Conservation (phyloP, 1,140 invertebrate species). For the Sitobion miscanthi region DNA sequence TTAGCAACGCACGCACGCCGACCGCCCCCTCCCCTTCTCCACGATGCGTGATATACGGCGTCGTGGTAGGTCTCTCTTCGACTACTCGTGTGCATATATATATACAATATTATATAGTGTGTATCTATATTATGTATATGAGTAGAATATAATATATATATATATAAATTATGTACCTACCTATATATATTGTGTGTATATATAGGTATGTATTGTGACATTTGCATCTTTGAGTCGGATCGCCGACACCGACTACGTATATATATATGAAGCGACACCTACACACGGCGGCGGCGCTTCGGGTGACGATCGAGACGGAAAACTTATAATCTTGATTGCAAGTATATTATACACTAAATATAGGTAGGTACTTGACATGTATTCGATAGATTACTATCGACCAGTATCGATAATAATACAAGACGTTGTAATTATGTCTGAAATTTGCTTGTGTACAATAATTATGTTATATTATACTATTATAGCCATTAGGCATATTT, state of each 20-base stretch:
- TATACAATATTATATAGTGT: not conserved
- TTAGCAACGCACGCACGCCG: slow-evolving; percentile 53
- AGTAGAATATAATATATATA: not conserved
- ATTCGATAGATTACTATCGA: not conserved
- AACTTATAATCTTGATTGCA: not conserved
- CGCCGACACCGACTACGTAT: not conserved
- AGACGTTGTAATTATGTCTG: not conserved
- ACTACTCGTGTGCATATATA: not conserved
- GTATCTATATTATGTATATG: not conserved
- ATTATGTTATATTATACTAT: too few relatives aligned
- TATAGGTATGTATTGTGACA: not conserved
- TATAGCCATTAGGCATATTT: not conserved
- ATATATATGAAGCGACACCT: slow-evolving; percentile 24
- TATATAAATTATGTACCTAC: not conserved
- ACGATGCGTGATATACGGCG: not conserved
- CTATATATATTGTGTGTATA: not conserved
- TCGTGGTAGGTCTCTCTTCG: slow-evolving; percentile 21
- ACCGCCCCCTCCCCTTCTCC: not conserved
- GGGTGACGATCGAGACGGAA: not conserved
- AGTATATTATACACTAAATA: not conserved
- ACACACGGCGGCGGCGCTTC: not conserved
- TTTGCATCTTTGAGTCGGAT: slow-evolving; percentile 17
- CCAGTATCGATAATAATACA: not conserved
- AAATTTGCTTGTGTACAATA: not conserved
- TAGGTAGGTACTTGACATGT: not conserved